Evolutionary conservation across 2,888 invertebrate species (phyloP).

Genomic region (Hyles lineata): DNA sequence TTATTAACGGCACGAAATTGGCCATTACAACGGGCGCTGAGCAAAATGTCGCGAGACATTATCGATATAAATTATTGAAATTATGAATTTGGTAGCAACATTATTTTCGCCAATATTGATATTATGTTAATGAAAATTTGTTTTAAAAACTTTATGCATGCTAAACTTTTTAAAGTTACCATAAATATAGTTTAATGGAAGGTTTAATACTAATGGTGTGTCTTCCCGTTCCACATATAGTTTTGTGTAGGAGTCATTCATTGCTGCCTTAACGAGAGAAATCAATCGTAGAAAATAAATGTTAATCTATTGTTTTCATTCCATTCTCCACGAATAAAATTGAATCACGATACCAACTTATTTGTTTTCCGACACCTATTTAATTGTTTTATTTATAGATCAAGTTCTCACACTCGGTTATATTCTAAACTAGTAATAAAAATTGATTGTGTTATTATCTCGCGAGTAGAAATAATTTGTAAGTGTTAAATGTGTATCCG

Average conservation of each 20-base stretch:
- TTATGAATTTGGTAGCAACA: conserved; percentile 1
- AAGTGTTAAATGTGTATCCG: conserved; percentile 21
- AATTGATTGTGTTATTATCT: conserved; percentile 12
- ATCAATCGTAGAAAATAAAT: too few relatives aligned
- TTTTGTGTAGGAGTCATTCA: too few relatives aligned
- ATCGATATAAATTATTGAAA: conserved; percentile 4
- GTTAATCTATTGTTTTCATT: too few relatives aligned
- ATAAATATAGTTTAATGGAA: not conserved
- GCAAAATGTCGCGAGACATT: not conserved
- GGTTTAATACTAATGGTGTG: too few relatives aligned
- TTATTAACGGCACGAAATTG: conserved; percentile 41
- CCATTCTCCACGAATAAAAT: not conserved
- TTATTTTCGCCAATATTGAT: not conserved
- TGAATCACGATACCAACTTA: not conserved
- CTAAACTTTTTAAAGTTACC: not conserved
- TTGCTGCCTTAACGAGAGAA: too few relatives aligned
- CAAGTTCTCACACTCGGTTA: not conserved
- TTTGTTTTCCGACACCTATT: conserved; percentile 15
- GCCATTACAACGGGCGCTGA: not conserved
- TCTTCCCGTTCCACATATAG: too few relatives aligned
- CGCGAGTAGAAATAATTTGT: conserved; percentile 5
- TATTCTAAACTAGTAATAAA: not conserved
- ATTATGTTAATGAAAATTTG: not conserved
- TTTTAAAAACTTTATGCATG: not conserved
- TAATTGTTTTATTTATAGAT: conserved; percentile 19